Evolutionary conservation across 2,888 invertebrate species (phyloP).

Genomic region (Cyaniris semiargus): DNA sequence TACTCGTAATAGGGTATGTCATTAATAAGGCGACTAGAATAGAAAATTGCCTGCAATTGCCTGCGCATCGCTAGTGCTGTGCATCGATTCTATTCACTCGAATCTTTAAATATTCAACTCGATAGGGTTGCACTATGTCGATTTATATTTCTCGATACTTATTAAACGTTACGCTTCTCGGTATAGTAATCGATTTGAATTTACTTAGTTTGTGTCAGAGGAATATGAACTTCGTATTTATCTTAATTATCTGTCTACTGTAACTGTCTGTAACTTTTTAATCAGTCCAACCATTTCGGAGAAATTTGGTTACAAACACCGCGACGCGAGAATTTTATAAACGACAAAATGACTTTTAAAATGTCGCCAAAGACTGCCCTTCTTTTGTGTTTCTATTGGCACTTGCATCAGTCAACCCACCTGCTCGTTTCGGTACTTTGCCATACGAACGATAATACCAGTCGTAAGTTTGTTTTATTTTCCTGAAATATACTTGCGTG

Average conservation of each 20-base stretch:
- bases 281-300: too few species aligned
- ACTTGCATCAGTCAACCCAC: not conserved
- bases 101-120: not conserved
- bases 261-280: too few species aligned
- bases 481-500: constrained; percentile 1
- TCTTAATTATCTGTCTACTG: too few species aligned
- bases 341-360: too few species aligned
- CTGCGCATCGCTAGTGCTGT: constrained; percentile 5
- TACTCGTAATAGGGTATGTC: not conserved
- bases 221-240: too few species aligned
- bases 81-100: not conserved
- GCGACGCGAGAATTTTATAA: too few species aligned
- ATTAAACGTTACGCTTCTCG: not conserved
- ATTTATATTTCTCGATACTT: not conserved
- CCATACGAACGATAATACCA: not conserved
- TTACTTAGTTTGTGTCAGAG: not conserved
- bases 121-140: not conserved
- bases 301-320: too few species aligned
- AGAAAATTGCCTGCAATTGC: not conserved
- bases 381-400: too few species aligned
- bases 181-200: not conserved
- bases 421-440: not conserved
- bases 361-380: not conserved
- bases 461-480: not conserved
- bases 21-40: constrained; percentile 16